Conservation (phyloP, 2,797 vertebrate species). For the Anguilla anguilla region DNA sequence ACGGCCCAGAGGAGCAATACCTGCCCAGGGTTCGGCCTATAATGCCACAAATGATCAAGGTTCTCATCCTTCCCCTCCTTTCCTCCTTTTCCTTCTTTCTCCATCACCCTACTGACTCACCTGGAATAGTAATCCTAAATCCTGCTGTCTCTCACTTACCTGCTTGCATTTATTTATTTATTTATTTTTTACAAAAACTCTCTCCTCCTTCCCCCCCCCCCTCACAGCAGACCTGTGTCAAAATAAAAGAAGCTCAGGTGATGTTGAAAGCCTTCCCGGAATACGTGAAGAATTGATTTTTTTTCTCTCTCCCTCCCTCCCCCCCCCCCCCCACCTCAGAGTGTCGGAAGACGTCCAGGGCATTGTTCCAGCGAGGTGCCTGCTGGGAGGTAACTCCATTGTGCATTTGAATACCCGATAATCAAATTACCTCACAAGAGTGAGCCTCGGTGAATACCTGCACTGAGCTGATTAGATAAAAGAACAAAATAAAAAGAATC, state of each 20-base stretch:
- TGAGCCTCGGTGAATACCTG: slow-evolving; percentile 59
- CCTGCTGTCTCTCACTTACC: slow-evolving; percentile 35
- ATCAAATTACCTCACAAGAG: slow-evolving; percentile 64
- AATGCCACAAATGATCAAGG: background rate
- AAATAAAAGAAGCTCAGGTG: slow-evolving; percentile 36
- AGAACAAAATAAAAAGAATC: slow-evolving; percentile 50
- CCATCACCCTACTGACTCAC: background rate
- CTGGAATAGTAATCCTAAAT: background rate
- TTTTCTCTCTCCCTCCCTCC: background rate
- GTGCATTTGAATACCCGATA: slow-evolving; percentile 65
- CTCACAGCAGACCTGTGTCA: slow-evolving; percentile 27
- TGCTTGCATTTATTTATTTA: slow-evolving; percentile 14
- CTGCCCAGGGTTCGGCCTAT: background rate
- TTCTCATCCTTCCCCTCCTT: background rate
- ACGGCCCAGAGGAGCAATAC: background rate
- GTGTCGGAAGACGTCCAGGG: slow-evolving; percentile 33
- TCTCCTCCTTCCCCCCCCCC: slow-evolving; percentile 21
- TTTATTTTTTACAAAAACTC: background rate
- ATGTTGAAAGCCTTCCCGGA: slow-evolving; percentile 26
- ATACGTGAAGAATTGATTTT: slow-evolving; percentile 52
- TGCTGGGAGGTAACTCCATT: slow-evolving; percentile 40
- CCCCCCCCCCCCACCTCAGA: background rate
- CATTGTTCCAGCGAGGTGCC: slow-evolving; percentile 55
- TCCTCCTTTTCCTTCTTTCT: background rate
- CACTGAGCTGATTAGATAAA: slow-evolving; percentile 63